phyloP scores from a whole-genome alignment of 2,888 invertebrate species.

The Leucoptera coffeella region DNA sequence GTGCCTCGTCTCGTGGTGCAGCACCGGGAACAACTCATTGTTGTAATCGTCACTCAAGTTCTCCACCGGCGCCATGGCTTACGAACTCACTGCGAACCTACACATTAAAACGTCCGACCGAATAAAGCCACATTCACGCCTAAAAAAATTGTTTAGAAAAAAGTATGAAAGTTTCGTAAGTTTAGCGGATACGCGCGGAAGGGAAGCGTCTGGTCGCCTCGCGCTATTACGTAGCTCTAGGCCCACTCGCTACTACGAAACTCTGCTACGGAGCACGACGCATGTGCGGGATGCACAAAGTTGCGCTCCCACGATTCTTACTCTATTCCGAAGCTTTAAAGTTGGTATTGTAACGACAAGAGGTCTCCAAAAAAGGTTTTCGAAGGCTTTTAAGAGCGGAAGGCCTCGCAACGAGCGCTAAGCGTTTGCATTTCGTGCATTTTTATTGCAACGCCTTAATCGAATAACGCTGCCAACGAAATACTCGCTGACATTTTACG shows the following conservation, averaged over 20 bases:
- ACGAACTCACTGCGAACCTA: not conserved
- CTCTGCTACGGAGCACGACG: slow-evolving; percentile 18
- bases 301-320: slow-evolving; percentile 8
- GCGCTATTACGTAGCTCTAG: slow-evolving; percentile 25
- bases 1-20: slow-evolving; percentile 20
- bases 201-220: slow-evolving; percentile 35
- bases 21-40: slow-evolving; percentile 29
- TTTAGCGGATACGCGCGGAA: slow-evolving; percentile 28
- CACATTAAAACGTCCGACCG: slow-evolving; percentile 9
- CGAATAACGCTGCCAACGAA: too few relatives aligned
- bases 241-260: slow-evolving; percentile 9
- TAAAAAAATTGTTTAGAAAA: slow-evolving; percentile 9
- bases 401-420: slow-evolving; percentile 25
- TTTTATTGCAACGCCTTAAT: slow-evolving; percentile 15
- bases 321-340: slow-evolving; percentile 10
- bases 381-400: slow-evolving; percentile 10
- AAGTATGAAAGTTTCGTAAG: slow-evolving; percentile 40
- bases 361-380: slow-evolving; percentile 3
- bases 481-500: too few relatives aligned
- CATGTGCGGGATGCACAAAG: slow-evolving; percentile 29
- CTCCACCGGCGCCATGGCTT: too few relatives aligned
- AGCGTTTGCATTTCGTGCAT: slow-evolving; percentile 25
- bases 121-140: slow-evolving; percentile 9
- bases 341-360: slow-evolving; percentile 7
- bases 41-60: too few relatives aligned